These are phyloP conservation scores for Crotalus adamanteus DNA, from an alignment of 2,797 vertebrate genomes.

Conservation along the genomic window DNA sequence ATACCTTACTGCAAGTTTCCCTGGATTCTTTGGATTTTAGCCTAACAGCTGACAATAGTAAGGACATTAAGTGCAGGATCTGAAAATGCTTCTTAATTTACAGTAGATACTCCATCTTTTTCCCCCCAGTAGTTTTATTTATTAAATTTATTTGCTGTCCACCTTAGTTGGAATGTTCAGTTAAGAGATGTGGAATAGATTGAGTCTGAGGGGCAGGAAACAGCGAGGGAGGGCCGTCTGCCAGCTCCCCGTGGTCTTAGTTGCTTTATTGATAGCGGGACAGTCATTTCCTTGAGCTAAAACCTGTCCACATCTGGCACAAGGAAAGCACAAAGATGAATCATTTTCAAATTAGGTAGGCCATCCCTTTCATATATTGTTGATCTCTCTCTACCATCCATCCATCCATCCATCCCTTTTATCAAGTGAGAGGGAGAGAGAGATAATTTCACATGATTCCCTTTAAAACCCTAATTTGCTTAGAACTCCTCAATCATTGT, in stretches of 20 bases:
- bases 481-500: not conserved
- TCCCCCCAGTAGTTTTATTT: not conserved
- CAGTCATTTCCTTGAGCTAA: not conserved
- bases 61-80: not conserved
- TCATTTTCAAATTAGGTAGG: not conserved
- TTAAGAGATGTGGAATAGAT: not conserved
- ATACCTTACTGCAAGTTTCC: not conserved
- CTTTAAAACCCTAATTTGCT: not conserved
- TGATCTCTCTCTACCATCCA: not conserved
- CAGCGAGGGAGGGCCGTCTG: accelerated
- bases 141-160: not conserved
- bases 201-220: not conserved
- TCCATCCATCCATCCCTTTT: not conserved
- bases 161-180: not conserved
- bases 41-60: not conserved
- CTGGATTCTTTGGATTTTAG: not conserved
- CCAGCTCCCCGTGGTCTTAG: not conserved
- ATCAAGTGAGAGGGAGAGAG: not conserved
- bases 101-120: not conserved
- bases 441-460: not conserved
- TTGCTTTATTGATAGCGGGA: not conserved
- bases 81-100: not conserved
- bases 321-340: not conserved
- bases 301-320: not conserved
- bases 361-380: not conserved